Evolutionary conservation across 2,888 invertebrate genomes (phyloP).

Genomic region (Tenthredo mesomela): DNA sequence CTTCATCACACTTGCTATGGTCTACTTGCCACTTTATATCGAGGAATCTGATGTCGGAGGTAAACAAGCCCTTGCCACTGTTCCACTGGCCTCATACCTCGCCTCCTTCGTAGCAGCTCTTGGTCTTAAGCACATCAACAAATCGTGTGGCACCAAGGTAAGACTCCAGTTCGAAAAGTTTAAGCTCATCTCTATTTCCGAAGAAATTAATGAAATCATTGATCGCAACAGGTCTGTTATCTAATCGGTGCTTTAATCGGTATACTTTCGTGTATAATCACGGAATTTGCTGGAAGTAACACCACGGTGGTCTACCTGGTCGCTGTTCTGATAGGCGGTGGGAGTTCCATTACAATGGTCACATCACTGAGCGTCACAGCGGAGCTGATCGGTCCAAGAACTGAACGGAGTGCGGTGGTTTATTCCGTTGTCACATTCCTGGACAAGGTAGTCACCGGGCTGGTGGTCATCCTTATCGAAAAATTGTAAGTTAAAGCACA

Average conservation of each 20-base stretch:
- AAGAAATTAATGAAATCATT: conserved; percentile 18
- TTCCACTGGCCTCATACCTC: conserved; percentile 87
- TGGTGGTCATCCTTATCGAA: conserved; percentile 92
- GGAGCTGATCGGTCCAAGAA: conserved; percentile 92
- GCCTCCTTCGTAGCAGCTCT: conserved; percentile 90
- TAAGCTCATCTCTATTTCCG: background rate
- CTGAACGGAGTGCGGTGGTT: conserved; percentile 93
- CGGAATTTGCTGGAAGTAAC: conserved; percentile 73
- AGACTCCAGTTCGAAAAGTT: conserved; percentile 45
- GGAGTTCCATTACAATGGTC: conserved; percentile 92
- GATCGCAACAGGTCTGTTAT: conserved; percentile 78
- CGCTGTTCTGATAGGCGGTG: conserved; percentile 84
- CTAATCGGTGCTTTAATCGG: conserved; percentile 79
- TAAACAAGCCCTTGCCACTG: conserved; percentile 86
- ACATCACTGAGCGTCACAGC: conserved; percentile 94
- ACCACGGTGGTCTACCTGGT: conserved; percentile 78
- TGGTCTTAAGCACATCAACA: conserved; percentile 84
- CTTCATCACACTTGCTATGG: conserved; percentile 91
- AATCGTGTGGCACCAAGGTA: conserved; percentile 86
- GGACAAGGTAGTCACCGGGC: conserved; percentile 94
- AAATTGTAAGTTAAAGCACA: conserved; percentile 82
- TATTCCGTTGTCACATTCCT: conserved; percentile 96
- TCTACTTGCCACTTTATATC: conserved; percentile 93
- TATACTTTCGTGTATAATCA: conserved; percentile 72
- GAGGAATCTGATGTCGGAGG: conserved; percentile 83